phyloP scores from a whole-genome alignment of 2,113 vertebrate genomes.

The Sapajus apella region DNA sequence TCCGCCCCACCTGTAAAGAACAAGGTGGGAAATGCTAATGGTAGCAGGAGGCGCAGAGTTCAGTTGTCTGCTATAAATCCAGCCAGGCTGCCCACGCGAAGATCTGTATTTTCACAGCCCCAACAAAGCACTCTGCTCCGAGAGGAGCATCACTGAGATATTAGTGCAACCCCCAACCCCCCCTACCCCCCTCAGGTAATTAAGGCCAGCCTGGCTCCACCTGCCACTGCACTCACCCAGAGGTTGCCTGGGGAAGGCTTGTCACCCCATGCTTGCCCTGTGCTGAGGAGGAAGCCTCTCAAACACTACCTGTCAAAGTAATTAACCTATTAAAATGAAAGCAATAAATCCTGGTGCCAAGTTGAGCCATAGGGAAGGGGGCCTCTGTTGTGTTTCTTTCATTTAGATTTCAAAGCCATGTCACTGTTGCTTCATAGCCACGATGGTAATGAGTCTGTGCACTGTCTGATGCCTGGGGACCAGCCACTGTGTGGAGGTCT shows the following conservation, averaged over 20 bases:
- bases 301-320: conserved; percentile 74
- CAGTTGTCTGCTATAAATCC: background rate
- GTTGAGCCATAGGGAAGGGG: conserved; percentile 57
- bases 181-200: background rate
- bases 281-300: conserved; percentile 65
- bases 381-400: conserved; percentile 65
- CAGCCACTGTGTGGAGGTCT: conserved; percentile 45
- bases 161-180: background rate
- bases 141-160: conserved; percentile 43
- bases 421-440: conserved; percentile 63
- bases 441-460: conserved; percentile 68
- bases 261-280: background rate
- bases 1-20: rapidly evolving
- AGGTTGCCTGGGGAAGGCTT: background rate
- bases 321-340: conserved; percentile 78
- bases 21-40: background rate
- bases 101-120: conserved; percentile 39
- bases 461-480: conserved; percentile 57
- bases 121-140: background rate
- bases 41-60: background rate
- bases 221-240: background rate
- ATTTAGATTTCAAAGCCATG: conserved; percentile 79
- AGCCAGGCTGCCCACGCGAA: rapidly evolving
- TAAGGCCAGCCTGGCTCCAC: conserved; percentile 26
- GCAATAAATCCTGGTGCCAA: conserved; percentile 56